Base-by-base conservation (phyloP, 64 coral and sea anemone species). In the Orbicella faveolata region DNA sequence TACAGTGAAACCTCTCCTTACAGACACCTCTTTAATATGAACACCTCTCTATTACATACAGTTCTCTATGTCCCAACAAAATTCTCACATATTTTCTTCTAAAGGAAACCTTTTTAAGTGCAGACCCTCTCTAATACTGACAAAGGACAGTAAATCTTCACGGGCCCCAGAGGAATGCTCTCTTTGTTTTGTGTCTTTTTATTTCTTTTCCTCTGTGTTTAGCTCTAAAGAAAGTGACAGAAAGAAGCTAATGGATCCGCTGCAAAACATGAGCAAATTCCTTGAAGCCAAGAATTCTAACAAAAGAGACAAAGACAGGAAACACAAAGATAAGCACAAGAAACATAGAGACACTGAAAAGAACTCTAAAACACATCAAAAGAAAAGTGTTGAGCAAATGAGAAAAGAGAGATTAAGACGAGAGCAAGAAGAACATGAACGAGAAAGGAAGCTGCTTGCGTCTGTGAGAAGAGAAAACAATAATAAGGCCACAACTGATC, bases 381-480 rank as follows among this genome's bases (percentile, higher is more conserved):
- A 93, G 84, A 91, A 91, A 85, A 99, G 78, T 77, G 78, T 99
- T 72, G 84, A 93, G 87, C 88, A 99, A 61, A 91, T 99, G 20
- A 90, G 97, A 72, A 89, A 84, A 76, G 97, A 99, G 59, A 84
- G 97, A 89, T 61, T 96, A n/a, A 76, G 78, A 84, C 81, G 97
- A 48, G 97, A 99, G 69, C 76, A 91, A 52, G 80, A 92, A 61
- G 95, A 96, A 77, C 88, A 78, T n/a, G 87, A 88, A 36, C 93
- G 84, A 79, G 88, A 93, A 92, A 86, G 79, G 74, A 94, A 81
- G 54, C 85, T 99, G 41, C 63, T 83, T 13, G 91, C 91, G 6
- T 79, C 48, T 19, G 67, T 59, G 21, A 78, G 84, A 67, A 89
- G 78, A 87, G 84, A 96, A 34, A 91, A 75, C 51, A 81, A 52